These are phyloP conservation scores for Scelioninae gen. 1 DNA, from an alignment of 2,888 invertebrate genomes.

Conservation along the genomic window DNA sequence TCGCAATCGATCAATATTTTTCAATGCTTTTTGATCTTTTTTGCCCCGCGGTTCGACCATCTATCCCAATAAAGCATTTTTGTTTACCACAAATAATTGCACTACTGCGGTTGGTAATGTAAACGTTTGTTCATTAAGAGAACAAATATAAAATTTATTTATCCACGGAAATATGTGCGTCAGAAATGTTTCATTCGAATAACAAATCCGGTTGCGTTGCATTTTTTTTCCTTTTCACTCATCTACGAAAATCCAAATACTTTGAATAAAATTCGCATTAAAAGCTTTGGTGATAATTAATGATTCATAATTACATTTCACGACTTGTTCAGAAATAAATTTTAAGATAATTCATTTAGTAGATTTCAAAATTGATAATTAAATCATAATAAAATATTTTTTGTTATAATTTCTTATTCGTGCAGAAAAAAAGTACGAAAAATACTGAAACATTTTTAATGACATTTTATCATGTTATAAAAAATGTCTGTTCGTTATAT, in stretches of 20 bases:
- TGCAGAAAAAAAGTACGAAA: too few species aligned
- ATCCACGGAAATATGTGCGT: conserved; percentile 22
- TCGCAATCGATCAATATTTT: conserved; percentile 16
- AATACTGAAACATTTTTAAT: too few species aligned
- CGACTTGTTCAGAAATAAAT: too few species aligned
- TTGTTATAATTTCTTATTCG: too few species aligned
- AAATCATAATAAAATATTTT: too few species aligned
- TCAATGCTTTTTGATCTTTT: conserved; percentile 13
- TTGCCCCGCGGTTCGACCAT: not conserved
- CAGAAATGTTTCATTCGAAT: conserved; percentile 50
- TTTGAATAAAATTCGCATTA: too few species aligned
- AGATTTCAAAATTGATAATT: too few species aligned
- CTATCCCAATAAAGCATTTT: conserved; percentile 49
- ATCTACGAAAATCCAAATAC: not conserved
- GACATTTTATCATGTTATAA: conserved; percentile 1
- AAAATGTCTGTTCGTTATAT: not conserved
- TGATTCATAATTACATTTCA: too few species aligned
- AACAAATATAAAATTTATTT: conserved; percentile 59
- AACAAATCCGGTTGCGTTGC: conserved; percentile 27
- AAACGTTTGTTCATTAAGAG: conserved; percentile 50
- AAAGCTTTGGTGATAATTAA: too few species aligned
- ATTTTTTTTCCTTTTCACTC: not conserved
- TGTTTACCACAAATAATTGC: conserved; percentile 62
- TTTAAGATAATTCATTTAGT: too few species aligned
- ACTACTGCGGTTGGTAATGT: conserved; percentile 40